Base-by-base conservation (phyloP, 1,140 invertebrate genomes). In the Apolygus lucorum region DNA sequence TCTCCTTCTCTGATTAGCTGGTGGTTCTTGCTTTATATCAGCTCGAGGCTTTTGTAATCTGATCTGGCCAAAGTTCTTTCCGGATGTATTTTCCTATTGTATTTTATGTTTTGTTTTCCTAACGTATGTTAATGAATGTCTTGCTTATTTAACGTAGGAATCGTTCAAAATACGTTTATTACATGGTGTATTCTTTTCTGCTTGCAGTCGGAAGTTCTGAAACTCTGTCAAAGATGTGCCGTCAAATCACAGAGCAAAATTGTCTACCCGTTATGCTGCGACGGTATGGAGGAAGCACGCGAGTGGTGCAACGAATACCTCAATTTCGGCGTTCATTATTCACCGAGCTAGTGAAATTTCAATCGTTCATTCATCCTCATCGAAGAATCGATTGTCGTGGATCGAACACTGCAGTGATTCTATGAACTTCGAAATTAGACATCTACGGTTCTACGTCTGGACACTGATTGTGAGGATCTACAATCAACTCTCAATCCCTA, bases 181-280 rank as follows among this genome's bases (percentile, higher is more conserved):
- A 49, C 34, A 17, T 49, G 17, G 17, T 49, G 8, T 49, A 8
- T 49, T 49, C 17, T 62, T 62, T 28, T 26, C 11, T 64, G 11
- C 67, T 76, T 75, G 1, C 73, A 80, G 78, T 68, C 66, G n/a
- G 72, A 74, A 25, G 72, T 77, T 22, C 70, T 75, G 54, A 74
- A 74, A 28, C 26, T 79, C 14, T 81, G 79, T 71, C 79, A 81
- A 67, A 72, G 74, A 71, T 81, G 79, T 72, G 79, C 79, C 1
- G 79, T 77, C 67, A 75, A 74, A 28, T 79, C 79, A 0, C 77
- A 77, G 72, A 79, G 78, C 1, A 71, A 70, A 4, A 68, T 75
- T 11, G 78, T 78, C 2, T 79, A 79, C 71, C 78, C 79, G 14
- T 75, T 79, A 74, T 81, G 79, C 71, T 81, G 79, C 70, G 29